Conservation (phyloP, 2,888 invertebrate genomes). For the Aleiodes leptofemur region DNA sequence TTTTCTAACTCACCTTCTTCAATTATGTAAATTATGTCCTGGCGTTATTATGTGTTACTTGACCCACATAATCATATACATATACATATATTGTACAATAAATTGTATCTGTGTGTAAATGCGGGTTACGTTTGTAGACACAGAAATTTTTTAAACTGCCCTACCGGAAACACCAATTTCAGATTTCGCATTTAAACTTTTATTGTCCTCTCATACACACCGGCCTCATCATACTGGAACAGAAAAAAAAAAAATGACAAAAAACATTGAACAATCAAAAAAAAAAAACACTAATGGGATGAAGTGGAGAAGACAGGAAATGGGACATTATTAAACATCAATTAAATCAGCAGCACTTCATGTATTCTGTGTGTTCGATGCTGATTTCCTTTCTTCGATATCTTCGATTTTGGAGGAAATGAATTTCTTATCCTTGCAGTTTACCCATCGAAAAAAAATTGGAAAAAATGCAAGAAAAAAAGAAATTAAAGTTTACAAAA, state of each 20-base stretch:
- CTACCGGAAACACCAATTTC: constrained; percentile 35
- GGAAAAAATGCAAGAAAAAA: constrained; percentile 17
- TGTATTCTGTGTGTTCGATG: constrained; percentile 17
- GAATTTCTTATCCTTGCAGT: constrained; percentile 12
- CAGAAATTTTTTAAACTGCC: constrained; percentile 14
- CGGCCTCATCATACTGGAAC: constrained; percentile 22
- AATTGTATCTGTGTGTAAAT: constrained; percentile 8
- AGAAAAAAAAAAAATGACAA: neutral
- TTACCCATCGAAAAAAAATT: neutral
- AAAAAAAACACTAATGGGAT: constrained; percentile 19
- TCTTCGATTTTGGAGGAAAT: too few species aligned
- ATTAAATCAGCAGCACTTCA: constrained; percentile 20
- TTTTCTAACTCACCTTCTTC: constrained; percentile 26
- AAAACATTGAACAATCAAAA: neutral
- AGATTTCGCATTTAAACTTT: constrained; percentile 22
- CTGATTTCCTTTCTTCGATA: neutral
- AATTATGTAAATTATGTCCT: neutral
- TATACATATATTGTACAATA: constrained; percentile 24
- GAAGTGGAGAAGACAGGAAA: constrained; percentile 9
- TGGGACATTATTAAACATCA: constrained; percentile 28
- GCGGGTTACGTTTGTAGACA: constrained; percentile 11
- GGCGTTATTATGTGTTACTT: constrained; percentile 18
- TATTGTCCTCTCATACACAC: constrained; percentile 12
- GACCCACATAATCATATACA: constrained; percentile 18
- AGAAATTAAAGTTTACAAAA: constrained; percentile 27